phyloP scores from a whole-genome alignment of 2,113 vertebrate genomes.

The Eclectus roratus region DNA sequence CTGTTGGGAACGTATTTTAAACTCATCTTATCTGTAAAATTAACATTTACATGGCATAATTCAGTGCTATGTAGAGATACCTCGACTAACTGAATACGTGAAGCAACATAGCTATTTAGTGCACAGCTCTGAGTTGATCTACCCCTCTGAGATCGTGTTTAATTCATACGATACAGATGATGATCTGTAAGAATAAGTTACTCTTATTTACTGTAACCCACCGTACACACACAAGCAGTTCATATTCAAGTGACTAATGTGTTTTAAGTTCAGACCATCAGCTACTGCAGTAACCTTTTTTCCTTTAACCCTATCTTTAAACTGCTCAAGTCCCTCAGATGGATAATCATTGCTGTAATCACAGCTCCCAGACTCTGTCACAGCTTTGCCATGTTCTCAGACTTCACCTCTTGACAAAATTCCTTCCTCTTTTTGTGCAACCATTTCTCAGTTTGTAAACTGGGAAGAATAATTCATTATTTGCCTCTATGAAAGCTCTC shows the following conservation, averaged over 20 bases:
- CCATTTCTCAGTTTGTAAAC: not conserved
- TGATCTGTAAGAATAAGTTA: not conserved
- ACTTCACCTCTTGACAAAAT: not conserved
- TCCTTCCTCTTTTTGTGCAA: not conserved
- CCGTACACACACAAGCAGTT: not conserved
- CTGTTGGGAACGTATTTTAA: slow-evolving; percentile 40
- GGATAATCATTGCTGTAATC: not conserved
- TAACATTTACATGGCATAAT: slow-evolving; percentile 49
- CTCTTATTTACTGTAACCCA: not conserved
- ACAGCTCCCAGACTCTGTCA: not conserved
- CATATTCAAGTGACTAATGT: not conserved
- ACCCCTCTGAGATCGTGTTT: not conserved
- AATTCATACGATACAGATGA: not conserved
- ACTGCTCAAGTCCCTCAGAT: not conserved
- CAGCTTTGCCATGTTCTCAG: not conserved
- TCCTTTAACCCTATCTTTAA: not conserved
- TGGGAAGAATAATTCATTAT: slow-evolving; percentile 15
- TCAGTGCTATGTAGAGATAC: not conserved
- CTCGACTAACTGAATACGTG: not conserved
- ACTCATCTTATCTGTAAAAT: slow-evolving; percentile 64
- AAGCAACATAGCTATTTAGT: not conserved
- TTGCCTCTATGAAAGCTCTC: not conserved
- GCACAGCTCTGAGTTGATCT: not conserved
- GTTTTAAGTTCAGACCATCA: not conserved
- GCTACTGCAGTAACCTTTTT: not conserved